Evolutionary conservation across 2,888 invertebrate species (phyloP).

Genomic region (Eupithecia vulgata): DNA sequence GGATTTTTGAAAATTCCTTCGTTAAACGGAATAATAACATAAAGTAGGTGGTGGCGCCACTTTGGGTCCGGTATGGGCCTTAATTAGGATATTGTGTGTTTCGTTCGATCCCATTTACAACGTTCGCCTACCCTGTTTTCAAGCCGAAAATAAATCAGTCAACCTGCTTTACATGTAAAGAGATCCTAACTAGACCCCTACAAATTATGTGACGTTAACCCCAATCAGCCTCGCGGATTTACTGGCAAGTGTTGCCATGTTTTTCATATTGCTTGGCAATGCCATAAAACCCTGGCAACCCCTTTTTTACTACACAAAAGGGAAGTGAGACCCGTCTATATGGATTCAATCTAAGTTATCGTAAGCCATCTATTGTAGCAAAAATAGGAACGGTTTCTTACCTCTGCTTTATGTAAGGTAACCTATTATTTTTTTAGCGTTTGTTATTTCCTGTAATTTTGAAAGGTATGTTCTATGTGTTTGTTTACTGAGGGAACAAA

Average conservation of each 20-base stretch:
- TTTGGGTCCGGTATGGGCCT: no score
- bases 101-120: no score
- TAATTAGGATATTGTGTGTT: no score
- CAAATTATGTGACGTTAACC: conserved; percentile 48
- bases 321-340: conserved; percentile 25
- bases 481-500: background rate
- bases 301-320: conserved; percentile 32
- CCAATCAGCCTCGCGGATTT: conserved; percentile 47
- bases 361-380: conserved; percentile 22
- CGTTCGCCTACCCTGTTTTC: background rate
- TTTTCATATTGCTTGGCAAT: conserved; percentile 37
- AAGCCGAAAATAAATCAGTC: background rate
- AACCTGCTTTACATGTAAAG: conserved; percentile 22
- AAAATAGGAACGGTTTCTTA: conserved; percentile 9
- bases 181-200: conserved; percentile 32
- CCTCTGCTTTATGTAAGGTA: conserved; percentile 8
- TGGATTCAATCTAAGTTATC: conserved; percentile 27
- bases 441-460: background rate
- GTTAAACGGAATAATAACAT: no score
- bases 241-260: conserved; percentile 39
- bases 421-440: conserved; percentile 10
- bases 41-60: no score
- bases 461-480: background rate
- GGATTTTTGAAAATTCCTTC: no score
- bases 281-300: conserved; percentile 33